Evolutionary conservation across 2,797 vertebrate genomes (phyloP).

Genomic region (Rhinatrema bivittatum): DNA sequence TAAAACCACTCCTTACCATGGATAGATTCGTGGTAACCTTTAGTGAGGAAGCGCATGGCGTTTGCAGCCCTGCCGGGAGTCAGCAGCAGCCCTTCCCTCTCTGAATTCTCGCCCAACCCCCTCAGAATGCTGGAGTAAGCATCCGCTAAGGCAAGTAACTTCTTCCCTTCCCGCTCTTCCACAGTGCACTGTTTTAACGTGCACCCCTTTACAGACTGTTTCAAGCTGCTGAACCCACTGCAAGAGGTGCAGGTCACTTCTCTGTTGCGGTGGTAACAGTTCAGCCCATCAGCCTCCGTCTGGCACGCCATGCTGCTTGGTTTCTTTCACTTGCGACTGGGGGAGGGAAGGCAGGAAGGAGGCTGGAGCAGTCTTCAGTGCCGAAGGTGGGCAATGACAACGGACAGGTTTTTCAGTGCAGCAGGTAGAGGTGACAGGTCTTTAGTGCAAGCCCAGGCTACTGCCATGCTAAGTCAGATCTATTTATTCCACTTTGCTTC

Average conservation of each 20-base stretch:
- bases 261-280: conserved; percentile 36
- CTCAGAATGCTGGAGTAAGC: conserved; percentile 67
- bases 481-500: not conserved
- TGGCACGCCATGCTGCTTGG: conserved; percentile 21
- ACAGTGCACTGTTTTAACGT: conserved; percentile 47
- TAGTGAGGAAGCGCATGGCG: conserved; percentile 78
- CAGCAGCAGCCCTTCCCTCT: conserved; percentile 64
- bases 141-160: conserved; percentile 46
- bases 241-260: conserved; percentile 22
- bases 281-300: not conserved
- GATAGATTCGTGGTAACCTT: conserved; percentile 69
- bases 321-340: no score
- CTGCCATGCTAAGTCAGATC: not conserved
- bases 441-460: no score
- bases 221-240: conserved; percentile 44
- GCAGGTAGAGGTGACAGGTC: not conserved
- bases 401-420: not conserved
- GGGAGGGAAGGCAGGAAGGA: not conserved
- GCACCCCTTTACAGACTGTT: conserved; percentile 34
- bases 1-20: conserved; percentile 55
- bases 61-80: conserved; percentile 71
- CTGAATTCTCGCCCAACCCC: conserved; percentile 66
- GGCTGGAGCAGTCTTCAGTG: not conserved
- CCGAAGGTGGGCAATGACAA: no score
- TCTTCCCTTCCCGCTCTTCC: conserved; percentile 41